Conservation (phyloP, 2,888 invertebrate genomes). For the Apantesis nais region DNA sequence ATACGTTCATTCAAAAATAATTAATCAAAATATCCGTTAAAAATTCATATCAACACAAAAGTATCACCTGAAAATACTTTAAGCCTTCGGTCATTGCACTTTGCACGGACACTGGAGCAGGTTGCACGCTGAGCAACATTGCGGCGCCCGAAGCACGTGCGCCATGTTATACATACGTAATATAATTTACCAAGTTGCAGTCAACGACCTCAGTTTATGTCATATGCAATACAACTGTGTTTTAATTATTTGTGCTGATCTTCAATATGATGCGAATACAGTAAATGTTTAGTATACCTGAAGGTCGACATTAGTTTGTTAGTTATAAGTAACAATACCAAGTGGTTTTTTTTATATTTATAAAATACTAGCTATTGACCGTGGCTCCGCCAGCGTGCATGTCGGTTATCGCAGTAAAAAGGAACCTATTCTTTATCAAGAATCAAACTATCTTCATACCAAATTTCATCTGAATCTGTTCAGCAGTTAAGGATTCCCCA, state of each 20-base stretch:
- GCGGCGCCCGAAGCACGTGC: constrained; percentile 18
- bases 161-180: constrained; percentile 2
- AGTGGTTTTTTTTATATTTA: no score
- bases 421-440: no score
- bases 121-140: constrained; percentile 1
- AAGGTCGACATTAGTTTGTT: background rate
- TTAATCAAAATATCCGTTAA: background rate
- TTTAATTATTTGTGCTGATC: background rate
- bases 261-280: background rate
- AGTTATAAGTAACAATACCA: background rate
- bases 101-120: background rate
- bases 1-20: no score
- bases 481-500: no score
- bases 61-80: constrained; percentile 8
- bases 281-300: background rate
- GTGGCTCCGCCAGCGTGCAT: no score
- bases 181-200: constrained; percentile 2
- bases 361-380: no score
- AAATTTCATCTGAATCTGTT: no score
- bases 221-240: background rate
- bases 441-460: no score
- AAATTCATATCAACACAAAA: background rate
- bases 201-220: constrained; percentile 4
- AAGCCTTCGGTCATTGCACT: constrained; percentile 13
- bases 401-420: no score